Evolutionary conservation across 2,888 invertebrate genomes (phyloP), one percentile per base, ranked within the genome.

Genomic region (Liodrosophila aerea): DNA sequence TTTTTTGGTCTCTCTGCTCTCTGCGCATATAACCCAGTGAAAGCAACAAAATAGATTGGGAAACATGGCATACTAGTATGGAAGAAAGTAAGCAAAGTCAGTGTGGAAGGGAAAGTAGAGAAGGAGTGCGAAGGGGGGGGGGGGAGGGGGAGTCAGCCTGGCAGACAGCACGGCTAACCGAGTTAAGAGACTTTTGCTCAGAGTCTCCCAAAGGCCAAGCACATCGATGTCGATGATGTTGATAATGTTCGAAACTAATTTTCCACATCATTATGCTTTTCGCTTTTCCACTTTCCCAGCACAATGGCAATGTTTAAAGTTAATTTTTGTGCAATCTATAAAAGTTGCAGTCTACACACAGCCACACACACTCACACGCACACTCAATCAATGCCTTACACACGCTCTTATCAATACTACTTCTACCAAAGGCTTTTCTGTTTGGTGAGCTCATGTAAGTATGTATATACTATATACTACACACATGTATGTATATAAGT

Each of bases 1-100:
- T 36, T 36, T 45, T 30, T 34, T 3, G 16, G 22, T 39, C n/a
- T 36, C 46, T 37, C 39, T 22, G 74, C 77, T 50, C 47, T 31
- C 50, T 46, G 62, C 86, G 81, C 81, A 81, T 66, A 84, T 84
- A 86, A 81, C 82, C 80, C 85, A 80, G 85, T 83, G 80, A 85
- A 85, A 58, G 81, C 85, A 85, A 78, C 83, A 85, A 68, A 70
- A 78, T 63, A 78, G 64, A 56, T 44, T 59, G 22, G 22, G 5
- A 59, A 56, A 61, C n/a, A n/a, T n/a, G n/a, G n/a, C n/a, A n/a
- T n/a, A n/a, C n/a, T 46, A 22, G 45, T 49, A 45, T 62, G 53
- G 61, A 33, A 39, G 39, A 63, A 37, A 5, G 22, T 5, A 22
- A 5, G 22, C 22, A 22, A 22, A 22, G 22, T 22, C 2, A 22